Base-by-base conservation (phyloP, 2,797 vertebrate genomes). In the Heliangelus exortis region DNA sequence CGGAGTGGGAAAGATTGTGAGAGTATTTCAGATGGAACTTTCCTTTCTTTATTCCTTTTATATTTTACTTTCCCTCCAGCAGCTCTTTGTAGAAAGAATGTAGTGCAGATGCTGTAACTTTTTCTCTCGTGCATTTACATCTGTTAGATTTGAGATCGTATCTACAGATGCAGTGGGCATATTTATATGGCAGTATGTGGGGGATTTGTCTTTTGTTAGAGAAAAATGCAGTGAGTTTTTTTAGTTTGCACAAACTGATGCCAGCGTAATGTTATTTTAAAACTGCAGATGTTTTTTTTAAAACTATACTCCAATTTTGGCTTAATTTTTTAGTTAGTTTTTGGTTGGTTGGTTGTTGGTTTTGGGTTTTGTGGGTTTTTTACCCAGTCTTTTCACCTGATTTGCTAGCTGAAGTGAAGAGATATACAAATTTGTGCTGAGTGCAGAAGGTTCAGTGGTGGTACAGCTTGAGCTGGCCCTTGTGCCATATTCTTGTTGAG, bases 401-500 rank as follows among this genome's bases (percentile, higher is more conserved):
- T 97, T 97, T 96, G 95, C 93, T 97, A 96, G 97, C 91, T 97
- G 89, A 97, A 97, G 94, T 97, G 73, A 95, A 96, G 95, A 97
- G 94, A 95, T 97, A 95, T 97, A 97, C 78, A 95, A 97, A 96
- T 97, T 97, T 97, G 96, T 97, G 97, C 95, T 90, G 94, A 97
- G 95, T 97, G 97, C 97, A 95, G 95, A 98, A 96, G 97, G 96
- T 97, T 97, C 97, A 97, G 97, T 98, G 97, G 98, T 95, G 96
- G 95, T 97, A 90, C 93, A 74, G 98, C 97, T 98, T 97, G 97
- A 96, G 97, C 97, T 98, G 97, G 98, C 97, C 98, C 20, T 47
- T 76, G 96, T 96, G 97, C 97, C 96, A 97, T 97, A 97, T 97
- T 97, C 97, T 97, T 97, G 97, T 98, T 97, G 97, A 98, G 97